These are phyloP conservation scores for Octomys mimax DNA, from an alignment of 2,797 vertebrate genomes.

Conservation along the genomic window DNA sequence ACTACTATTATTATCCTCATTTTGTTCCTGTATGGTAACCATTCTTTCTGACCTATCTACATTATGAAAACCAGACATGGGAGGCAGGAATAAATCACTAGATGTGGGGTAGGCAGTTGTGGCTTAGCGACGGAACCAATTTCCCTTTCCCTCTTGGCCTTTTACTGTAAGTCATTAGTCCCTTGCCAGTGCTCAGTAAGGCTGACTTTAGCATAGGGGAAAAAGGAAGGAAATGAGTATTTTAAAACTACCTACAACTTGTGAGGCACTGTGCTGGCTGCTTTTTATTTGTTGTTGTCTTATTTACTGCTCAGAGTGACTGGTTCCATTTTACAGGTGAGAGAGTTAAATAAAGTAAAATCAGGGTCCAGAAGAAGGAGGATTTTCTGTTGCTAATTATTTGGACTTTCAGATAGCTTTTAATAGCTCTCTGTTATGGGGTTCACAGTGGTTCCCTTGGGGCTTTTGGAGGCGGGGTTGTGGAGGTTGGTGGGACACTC, in stretches of 20 bases:
- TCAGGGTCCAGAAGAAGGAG: not conserved
- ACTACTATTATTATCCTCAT: not conserved
- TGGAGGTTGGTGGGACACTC: not conserved
- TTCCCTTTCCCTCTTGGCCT: conserved; percentile 18
- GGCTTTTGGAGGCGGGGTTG: not conserved
- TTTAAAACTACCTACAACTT: not conserved
- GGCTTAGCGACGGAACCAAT: conserved; percentile 26
- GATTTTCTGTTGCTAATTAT: not conserved
- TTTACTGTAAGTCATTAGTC: conserved; percentile 29
- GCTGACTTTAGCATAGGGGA: not conserved
- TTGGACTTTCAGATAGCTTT: conserved; percentile 20
- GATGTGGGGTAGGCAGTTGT: not conserved
- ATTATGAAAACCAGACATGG: conserved; percentile 29
- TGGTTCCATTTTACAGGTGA: conserved; percentile 13
- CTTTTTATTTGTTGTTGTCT: conserved; percentile 4
- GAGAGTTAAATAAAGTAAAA: not conserved
- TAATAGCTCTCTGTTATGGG: not conserved
- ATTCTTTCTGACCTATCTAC: conserved; percentile 28
- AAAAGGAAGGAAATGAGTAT: conserved; percentile 13
- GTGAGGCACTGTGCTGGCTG: not conserved
- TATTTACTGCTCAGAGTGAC: not conserved
- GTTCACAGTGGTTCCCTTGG: not conserved
- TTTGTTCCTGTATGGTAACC: conserved; percentile 13
- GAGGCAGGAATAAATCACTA: not conserved
- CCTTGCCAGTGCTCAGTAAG: conserved; percentile 4